phyloP scores from a whole-genome alignment of 2,113 vertebrate species.

The Cyprinodon variegatus region DNA sequence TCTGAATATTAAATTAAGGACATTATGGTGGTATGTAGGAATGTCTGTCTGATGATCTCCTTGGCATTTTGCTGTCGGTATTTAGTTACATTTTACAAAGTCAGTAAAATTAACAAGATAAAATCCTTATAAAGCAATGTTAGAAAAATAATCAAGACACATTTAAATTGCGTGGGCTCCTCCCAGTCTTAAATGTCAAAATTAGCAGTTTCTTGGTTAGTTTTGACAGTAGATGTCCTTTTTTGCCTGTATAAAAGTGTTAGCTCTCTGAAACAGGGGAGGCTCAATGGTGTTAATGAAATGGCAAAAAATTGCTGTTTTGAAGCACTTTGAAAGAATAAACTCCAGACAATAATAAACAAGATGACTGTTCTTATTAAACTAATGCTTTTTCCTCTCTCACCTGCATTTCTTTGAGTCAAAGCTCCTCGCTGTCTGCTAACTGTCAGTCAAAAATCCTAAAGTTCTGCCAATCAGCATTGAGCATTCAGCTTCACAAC shows the following conservation, averaged over 20 bases:
- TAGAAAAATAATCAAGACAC: constrained; percentile 9
- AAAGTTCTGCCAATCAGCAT: no score
- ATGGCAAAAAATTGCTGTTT: no score
- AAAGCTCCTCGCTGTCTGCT: no score
- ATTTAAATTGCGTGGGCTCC: neutral
- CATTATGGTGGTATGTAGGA: constrained; percentile 31
- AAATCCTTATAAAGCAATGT: constrained; percentile 7
- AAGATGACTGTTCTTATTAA: no score
- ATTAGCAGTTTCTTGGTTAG: constrained; percentile 8
- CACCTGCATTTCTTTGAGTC: no score
- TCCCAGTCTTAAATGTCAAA: constrained; percentile 8
- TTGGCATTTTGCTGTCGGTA: constrained; percentile 10
- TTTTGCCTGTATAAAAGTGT: constrained; percentile 12
- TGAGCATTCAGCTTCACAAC: no score
- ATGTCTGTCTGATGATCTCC: constrained; percentile 5
- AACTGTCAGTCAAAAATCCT: no score
- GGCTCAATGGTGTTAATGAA: no score
- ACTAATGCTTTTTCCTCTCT: no score
- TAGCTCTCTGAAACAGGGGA: no score
- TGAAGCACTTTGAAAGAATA: no score
- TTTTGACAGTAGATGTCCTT: constrained; percentile 43
- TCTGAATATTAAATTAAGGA: constrained; percentile 46
- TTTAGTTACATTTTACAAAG: constrained; percentile 23
- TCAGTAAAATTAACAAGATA: constrained; percentile 23
- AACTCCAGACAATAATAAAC: no score